Percentiles rank a stretch among this genome's conserved stretches.
Conservation (phyloP, 2,888 invertebrate genomes). For the Drosophila macrospina region DNA sequence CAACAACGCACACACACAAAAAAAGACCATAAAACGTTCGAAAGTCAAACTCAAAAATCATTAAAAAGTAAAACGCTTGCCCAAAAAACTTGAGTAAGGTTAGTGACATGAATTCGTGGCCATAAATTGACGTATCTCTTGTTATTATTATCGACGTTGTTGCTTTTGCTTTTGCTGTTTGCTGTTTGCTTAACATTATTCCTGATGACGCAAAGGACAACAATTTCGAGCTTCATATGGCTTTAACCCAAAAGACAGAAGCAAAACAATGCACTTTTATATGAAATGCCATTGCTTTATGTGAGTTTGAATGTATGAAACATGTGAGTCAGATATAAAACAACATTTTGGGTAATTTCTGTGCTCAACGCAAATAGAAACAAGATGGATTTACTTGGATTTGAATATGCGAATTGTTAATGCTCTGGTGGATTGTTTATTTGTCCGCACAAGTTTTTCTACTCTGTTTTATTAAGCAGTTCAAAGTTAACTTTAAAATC, state of each 20-base stretch:
- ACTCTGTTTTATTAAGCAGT: too few relatives aligned
- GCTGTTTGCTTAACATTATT: slow-evolving; percentile 75
- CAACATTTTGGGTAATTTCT: slow-evolving; percentile 17
- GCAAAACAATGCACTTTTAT: slow-evolving; percentile 4
- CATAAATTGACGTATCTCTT: slow-evolving; percentile 68
- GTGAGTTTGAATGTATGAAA: background rate
- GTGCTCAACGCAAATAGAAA: slow-evolving; percentile 10
- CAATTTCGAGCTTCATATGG: slow-evolving; percentile 43
- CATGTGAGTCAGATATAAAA: slow-evolving; percentile 14
- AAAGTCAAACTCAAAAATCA: slow-evolving; percentile 69
- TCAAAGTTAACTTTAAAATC: too few relatives aligned
- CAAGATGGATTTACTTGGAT: background rate
- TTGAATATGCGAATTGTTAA: background rate
- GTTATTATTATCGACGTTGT: slow-evolving; percentile 16
- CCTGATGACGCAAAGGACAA: slow-evolving; percentile 76
- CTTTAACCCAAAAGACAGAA: slow-evolving; percentile 26
- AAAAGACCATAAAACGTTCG: slow-evolving; percentile 73
- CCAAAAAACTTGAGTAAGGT: slow-evolving; percentile 75
- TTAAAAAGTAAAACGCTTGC: slow-evolving; percentile 40
- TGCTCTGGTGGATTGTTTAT: background rate
- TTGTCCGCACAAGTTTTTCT: too few relatives aligned
- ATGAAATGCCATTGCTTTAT: slow-evolving; percentile 1
- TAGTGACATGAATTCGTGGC: slow-evolving; percentile 77
- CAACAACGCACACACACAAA: slow-evolving; percentile 39
- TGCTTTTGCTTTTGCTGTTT: slow-evolving; percentile 64